phyloP scores from a whole-genome alignment of 2,888 invertebrate species.

The Podotricha telesiphe region DNA sequence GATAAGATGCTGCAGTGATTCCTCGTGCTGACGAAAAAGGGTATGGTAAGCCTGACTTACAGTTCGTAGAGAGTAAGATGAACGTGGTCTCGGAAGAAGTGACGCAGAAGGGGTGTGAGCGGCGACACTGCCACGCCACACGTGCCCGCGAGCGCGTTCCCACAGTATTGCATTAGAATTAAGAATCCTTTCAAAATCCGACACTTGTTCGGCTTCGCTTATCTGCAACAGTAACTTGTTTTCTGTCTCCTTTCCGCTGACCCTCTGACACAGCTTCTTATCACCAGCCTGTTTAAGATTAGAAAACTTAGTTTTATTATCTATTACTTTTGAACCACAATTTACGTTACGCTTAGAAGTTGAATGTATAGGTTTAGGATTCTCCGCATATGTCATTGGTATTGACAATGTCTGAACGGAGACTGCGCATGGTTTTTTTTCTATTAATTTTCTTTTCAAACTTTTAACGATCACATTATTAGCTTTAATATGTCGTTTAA shows the following conservation, averaged over 20 bases:
- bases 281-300: slow-evolving; percentile 77
- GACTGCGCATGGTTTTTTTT: slow-evolving; percentile 70
- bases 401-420: slow-evolving; percentile 73
- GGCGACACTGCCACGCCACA: slow-evolving; percentile 68
- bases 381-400: slow-evolving; percentile 75
- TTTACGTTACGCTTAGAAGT: slow-evolving; percentile 63
- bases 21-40: slow-evolving; percentile 75
- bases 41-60: slow-evolving; percentile 76
- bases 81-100: slow-evolving; percentile 64
- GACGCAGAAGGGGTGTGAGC: slow-evolving; percentile 63
- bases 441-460: slow-evolving; percentile 63
- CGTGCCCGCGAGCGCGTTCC: slow-evolving; percentile 69
- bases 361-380: slow-evolving; percentile 61
- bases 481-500: slow-evolving; percentile 50
- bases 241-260: slow-evolving; percentile 75
- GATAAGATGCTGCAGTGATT: slow-evolving; percentile 73
- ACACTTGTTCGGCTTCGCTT: slow-evolving; percentile 84
- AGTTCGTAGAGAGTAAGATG: slow-evolving; percentile 73
- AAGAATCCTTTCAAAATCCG: slow-evolving; percentile 86
- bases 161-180: slow-evolving; percentile 82
- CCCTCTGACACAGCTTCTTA: slow-evolving; percentile 75
- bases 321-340: slow-evolving; percentile 54
- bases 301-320: slow-evolving; percentile 70
- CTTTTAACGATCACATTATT: slow-evolving; percentile 62
- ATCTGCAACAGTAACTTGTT: slow-evolving; percentile 82